phyloP scores from a whole-genome alignment of 37 sponge, comb jelly and placozoan species.

The Diacarnus erythraeanus region DNA sequence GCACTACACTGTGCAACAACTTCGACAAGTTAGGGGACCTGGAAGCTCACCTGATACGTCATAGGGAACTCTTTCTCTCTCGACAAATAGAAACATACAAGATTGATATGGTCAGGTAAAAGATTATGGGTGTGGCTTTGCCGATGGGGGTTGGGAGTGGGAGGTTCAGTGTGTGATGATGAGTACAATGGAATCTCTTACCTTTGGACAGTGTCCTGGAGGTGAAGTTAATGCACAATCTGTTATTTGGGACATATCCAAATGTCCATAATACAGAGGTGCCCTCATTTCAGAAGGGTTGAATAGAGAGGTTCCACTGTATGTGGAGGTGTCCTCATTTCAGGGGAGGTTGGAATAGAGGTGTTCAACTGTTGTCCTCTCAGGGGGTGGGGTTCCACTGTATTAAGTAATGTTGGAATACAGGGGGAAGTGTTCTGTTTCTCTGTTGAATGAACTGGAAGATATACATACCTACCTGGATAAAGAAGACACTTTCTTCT shows the following conservation, averaged over 20 bases:
- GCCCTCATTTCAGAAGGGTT: no score
- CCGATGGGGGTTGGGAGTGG: no score
- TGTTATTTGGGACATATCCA: no score
- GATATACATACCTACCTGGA: conserved; percentile 67
- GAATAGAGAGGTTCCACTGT: no score
- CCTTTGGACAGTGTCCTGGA: no score
- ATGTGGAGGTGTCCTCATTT: no score
- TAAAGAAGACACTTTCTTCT: conserved; percentile 91
- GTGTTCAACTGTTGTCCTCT: not conserved
- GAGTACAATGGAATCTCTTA: not conserved
- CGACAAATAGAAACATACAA: conserved; percentile 91
- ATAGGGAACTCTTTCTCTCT: conserved; percentile 90
- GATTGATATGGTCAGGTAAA: conserved; percentile 90
- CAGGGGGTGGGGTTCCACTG: not conserved
- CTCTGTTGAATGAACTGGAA: conserved; percentile 88
- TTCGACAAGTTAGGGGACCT: conserved; percentile 54
- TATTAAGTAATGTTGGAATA: not conserved
- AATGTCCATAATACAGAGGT: no score
- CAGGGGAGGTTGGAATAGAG: not conserved
- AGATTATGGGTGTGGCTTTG: not conserved
- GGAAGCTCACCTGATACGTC: conserved; percentile 73
- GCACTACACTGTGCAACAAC: conserved; percentile 5
- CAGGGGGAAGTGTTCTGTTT: conserved; percentile 90
- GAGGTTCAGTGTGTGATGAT: no score
- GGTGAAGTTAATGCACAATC: no score